A percentile compares a stretch with the other conserved stretches of the same genome.
Evolutionary conservation across 1,140 invertebrate species (phyloP).

Genomic region (Orius laevigatus): DNA sequence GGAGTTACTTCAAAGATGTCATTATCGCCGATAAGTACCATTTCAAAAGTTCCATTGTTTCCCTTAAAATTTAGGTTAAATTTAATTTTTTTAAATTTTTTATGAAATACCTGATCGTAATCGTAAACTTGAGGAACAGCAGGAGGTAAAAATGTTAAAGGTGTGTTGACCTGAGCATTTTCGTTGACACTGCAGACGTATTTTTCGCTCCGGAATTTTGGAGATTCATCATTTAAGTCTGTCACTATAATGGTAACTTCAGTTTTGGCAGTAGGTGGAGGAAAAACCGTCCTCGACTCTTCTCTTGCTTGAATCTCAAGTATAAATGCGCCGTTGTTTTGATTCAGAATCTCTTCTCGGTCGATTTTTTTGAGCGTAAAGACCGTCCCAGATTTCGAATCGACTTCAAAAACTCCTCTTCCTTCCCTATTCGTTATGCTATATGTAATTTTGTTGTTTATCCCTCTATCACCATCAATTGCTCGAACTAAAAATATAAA

Average conservation of each 20-base stretch:
- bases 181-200: conserved; percentile 84
- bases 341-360: conserved; percentile 60
- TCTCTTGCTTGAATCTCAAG: conserved; percentile 65
- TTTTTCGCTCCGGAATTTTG: conserved; percentile 54
- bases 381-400: conserved; percentile 60
- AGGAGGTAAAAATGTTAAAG: conserved; percentile 68
- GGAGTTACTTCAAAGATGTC: conserved; percentile 83
- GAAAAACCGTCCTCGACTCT: conserved; percentile 37
- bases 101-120: conserved; percentile 59
- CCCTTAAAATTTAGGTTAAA: conserved; percentile 38
- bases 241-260: conserved; percentile 82
- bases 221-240: conserved; percentile 91
- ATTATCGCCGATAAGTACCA: conserved; percentile 61
- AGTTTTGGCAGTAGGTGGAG: conserved; percentile 59
- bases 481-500: conserved; percentile 49
- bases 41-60: conserved; percentile 77
- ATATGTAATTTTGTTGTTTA: conserved; percentile 77
- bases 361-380: conserved; percentile 61
- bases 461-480: conserved; percentile 77
- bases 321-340: conserved; percentile 70
- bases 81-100: not conserved
- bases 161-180: conserved; percentile 79
- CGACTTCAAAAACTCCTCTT: conserved; percentile 53
- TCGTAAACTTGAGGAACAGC: conserved; percentile 76
- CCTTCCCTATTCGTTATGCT: conserved; percentile 52